Base-by-base conservation (phyloP, 2,888 invertebrate genomes). In the Oscheius sp. region DNA sequence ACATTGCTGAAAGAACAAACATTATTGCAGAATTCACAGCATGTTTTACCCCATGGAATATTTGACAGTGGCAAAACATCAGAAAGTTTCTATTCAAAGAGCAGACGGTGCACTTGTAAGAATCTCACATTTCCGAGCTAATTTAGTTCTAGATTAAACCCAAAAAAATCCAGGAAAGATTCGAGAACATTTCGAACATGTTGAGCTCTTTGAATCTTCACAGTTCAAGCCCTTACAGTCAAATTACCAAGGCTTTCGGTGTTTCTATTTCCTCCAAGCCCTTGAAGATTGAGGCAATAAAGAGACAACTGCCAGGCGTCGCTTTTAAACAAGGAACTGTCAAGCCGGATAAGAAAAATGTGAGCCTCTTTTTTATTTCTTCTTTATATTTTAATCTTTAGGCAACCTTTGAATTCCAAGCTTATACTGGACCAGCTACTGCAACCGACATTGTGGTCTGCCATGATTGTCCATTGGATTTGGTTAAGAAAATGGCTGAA, bases 11-110 rank as follows among this genome's bases (percentile, higher is more conserved):
- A 35, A 41, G 7, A 43, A 69, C 49, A 49, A 18, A 45, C 9
- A 45, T 49, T 5, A 3, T 16, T 46, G 53, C 13, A 45, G 35
- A 27, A 29, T 41, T 9, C 12, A 13, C 16, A 35, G 6, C 9
- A 9, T 41, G 12, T 69, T 59, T 43, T 70, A 59, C 3, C 70
- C 70, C 7, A 59, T 70, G 70, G 70, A 70, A n/a, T 23, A 45
- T 13, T 27, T 58, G 27, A 59, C n/a, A 9, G 46, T 70, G 13
- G 59, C 70, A 7, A 16, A 46, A 16, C 21, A 59, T 27, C 70
- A 70, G 23, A 41, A 16, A 0, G 70, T 70, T 18, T 25, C 59
- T 6, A 41, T 43, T 6, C 45, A 70, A 46, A 9, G 18, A 43
- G 35, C n/a, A 16, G 46, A 41, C 25, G 27, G 59, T 9, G 21